Base-by-base conservation (phyloP, 2,113 vertebrate genomes). In the Chlamydotis undulata region DNA sequence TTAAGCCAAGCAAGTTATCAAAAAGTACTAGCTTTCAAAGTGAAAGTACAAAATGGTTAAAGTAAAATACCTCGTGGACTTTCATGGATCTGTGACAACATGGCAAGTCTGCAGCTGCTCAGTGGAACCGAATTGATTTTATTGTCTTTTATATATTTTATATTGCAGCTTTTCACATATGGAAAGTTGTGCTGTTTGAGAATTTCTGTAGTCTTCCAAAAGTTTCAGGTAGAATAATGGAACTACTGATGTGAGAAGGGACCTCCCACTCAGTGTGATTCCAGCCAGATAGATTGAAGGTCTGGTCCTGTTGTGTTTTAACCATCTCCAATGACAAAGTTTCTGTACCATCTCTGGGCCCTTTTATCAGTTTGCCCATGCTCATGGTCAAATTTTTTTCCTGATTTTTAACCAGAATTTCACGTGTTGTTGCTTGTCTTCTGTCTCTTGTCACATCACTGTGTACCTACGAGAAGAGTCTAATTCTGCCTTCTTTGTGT, bases 401-500 rank as follows among this genome's bases (percentile, higher is more conserved):
- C 53, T 45, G 37, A 23, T 39, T 50, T 50, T 91, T 92, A 70
- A 76, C 19, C 24, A 21, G 31, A 45, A 45, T 50, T 76, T 61
- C 45, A 29, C 2, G 4, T 11, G 10, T 39, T 76, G 39, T 47
- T 60, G 19, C 43, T 65, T 55, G 45, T 37, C 45, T 84, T 39
- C 56, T 80, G 45, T 55, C n/a, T 81, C 47, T 43, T 75, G 52
- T 39, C 23, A 14, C 31, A 12, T 70, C 61, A 5, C 69, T 50
- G 26, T 0, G 8, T 2, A 8, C 39, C 49, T 55, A 64, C 0
- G 4, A 31, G 26, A 43, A 70, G 63, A 47, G 52, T 24, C 56
- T 16, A 2, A 19, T 74, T 24, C 55, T 79, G 39, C 26, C 29
- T n/a, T 23, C 18, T 35, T 52, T 22, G 17, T 19, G 59, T 19